Base-by-base conservation (phyloP, 2,797 vertebrate genomes). In the Odontamblyopus lacepedii region DNA sequence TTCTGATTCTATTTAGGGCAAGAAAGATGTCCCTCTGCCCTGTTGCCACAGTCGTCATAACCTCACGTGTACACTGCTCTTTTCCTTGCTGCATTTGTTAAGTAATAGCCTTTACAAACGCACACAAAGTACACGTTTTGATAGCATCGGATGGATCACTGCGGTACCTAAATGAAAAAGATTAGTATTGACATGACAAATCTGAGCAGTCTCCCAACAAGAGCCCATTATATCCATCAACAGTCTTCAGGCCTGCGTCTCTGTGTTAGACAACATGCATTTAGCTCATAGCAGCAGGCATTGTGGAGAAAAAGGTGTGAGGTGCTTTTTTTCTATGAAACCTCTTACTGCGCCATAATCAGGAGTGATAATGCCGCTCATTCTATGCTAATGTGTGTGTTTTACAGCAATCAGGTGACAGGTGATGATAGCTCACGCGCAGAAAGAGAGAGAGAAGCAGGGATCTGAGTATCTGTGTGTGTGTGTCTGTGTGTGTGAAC, bases 361-460 rank as follows among this genome's bases (percentile, higher is more conserved):
- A 92, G 91, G 88, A 91, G 91, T 91, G 91, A 92, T 93, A 93
- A 93, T 93, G 92, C 88, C 91, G 91, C 92, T 94, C 92, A 92
- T 92, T 92, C 92, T 91, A 91, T 91, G 90, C 92, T 93, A 93
- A 93, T 94, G 92, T 91, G 90, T 92, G 92, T 91, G 92, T 94
- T 93, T 93, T 94, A 93, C 91, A 92, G 92, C 91, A 93, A 94
- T 93, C 91, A 92, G 92, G 91, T 89, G 89, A 92, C 92, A 92
- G 92, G 91, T 92, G 92, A 91, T 92, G 92, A 92, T 91, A 92
- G 91, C 91, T 67, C 65, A 79, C 89, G 81, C 87, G 78, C 90
- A 81, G 88, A 91, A 90, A 92, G 92, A 89, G 62, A 63, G 30
- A 9, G 67, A 63, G 62, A 44, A 48, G 12, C 44, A 48, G 59